Conservation (phyloP, 2,797 vertebrate species). For the Lepilemur ruficaudatus region DNA sequence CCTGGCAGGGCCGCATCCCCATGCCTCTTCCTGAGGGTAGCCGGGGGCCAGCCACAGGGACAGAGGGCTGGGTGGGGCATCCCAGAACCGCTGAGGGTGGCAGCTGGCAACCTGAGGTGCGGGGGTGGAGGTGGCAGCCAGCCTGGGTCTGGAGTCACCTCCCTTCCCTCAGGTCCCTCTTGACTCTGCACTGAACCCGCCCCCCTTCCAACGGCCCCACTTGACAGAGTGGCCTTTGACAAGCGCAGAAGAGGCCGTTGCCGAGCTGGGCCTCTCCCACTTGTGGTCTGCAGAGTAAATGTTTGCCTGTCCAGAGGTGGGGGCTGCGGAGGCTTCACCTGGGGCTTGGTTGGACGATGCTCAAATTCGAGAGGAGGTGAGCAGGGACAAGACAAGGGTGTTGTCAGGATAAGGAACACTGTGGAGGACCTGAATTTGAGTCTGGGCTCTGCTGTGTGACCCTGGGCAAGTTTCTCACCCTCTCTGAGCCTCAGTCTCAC, state of each 20-base stretch:
- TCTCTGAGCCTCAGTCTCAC: neutral
- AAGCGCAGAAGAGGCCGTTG: neutral
- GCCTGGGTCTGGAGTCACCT: neutral
- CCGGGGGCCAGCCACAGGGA: neutral
- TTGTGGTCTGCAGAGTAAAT: neutral
- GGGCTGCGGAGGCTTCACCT: neutral
- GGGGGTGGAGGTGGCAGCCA: neutral
- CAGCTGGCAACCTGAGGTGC: neutral
- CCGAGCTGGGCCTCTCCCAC: neutral
- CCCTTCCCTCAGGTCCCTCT: neutral
- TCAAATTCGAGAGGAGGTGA: too few relatives aligned
- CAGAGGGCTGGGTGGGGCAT: neutral
- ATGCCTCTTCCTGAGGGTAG: neutral
- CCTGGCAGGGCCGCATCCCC: neutral
- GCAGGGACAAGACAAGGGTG: neutral
- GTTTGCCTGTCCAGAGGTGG: neutral
- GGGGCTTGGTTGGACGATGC: neutral
- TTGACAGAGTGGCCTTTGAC: conserved; percentile 1
- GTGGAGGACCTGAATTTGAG: neutral
- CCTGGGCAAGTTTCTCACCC: neutral
- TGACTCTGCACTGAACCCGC: neutral
- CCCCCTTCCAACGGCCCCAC: neutral
- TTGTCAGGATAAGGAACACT: neutral
- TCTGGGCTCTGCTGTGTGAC: conserved; percentile 9
- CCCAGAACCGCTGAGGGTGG: neutral